These are phyloP conservation scores for Pseudomyrmex cubaensis DNA, from an alignment of 1,140 invertebrate genomes.

Conservation along the genomic window DNA sequence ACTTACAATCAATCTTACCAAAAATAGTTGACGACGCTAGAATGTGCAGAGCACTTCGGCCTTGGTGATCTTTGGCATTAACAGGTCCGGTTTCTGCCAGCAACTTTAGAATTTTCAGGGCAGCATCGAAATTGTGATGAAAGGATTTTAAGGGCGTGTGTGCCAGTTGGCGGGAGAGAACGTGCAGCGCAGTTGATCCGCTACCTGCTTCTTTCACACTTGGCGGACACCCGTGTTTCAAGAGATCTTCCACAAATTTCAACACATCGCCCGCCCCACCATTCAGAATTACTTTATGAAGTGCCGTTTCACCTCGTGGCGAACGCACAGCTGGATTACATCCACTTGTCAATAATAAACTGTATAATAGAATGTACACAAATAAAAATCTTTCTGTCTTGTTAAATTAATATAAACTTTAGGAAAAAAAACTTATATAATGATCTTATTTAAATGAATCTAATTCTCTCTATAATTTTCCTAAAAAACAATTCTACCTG, in stretches of 20 bases:
- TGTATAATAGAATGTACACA: constrained; percentile 40
- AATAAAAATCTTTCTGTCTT: too few species aligned
- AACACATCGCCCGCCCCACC: constrained; percentile 75
- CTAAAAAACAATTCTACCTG: not conserved
- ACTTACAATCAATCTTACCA: constrained; percentile 62
- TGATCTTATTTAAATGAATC: not conserved
- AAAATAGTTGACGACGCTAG: constrained; percentile 80
- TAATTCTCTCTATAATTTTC: too few species aligned
- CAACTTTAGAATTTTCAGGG: constrained; percentile 77
- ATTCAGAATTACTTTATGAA: constrained; percentile 81
- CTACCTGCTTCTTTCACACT: constrained; percentile 82
- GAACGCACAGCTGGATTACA: constrained; percentile 82
- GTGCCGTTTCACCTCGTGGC: constrained; percentile 82
- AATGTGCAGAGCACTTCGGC: constrained; percentile 80
- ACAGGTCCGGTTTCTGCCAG: constrained; percentile 80
- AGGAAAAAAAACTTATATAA: too few species aligned
- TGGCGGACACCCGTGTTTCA: constrained; percentile 81
- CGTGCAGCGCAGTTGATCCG: constrained; percentile 81
- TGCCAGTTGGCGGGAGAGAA: constrained; percentile 79
- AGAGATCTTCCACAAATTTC: constrained; percentile 79
- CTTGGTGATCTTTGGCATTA: constrained; percentile 81
- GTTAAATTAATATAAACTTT: too few species aligned
- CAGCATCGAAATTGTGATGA: constrained; percentile 75
- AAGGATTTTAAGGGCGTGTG: constrained; percentile 73
- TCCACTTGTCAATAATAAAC: constrained; percentile 79